Evolutionary conservation across 2,888 invertebrate genomes (phyloP), one percentile per base, ranked within the genome.

Genomic region (Apamea monoglypha): DNA sequence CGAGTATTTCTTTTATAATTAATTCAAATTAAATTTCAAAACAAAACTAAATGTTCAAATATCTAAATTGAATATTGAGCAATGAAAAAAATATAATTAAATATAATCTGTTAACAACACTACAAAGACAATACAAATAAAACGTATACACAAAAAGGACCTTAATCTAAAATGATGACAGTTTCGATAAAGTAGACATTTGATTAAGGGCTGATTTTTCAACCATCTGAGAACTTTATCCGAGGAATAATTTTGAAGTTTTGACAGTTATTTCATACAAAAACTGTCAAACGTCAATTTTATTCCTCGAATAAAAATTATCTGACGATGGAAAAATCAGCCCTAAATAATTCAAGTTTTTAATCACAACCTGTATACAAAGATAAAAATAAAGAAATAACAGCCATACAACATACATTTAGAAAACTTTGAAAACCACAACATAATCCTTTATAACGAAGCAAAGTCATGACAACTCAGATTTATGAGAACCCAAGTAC

Each of bases 21-120:
- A 73, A 73, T 83, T 66, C 53, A 70, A 79, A 64, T 47, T 68
- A 50, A n/a, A 77, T 77, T 68, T 74, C 14, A 61, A 61, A 63
- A 78, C 40, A 71, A 81, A 75, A 36, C 40, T 66, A 71, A 5
- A 76, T n/a, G 56, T 69, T 32, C 71, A 72, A 73, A 78, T 36
- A 70, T 76, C 59, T 47, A 68, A 69, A 63, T 68, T 61, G 10
- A 75, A 81, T 68, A 74, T 87, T 84, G 87, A 88, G 89, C 89
- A 88, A 86, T 44, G 47, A 61, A 50, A 76, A 77, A 44, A 36
- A 74, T 50, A 3, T 59, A 44, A 75, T 76, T 64, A 73, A 79
- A 72, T 32, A 71, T 73, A 59, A 50, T 64, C 36, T 32, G 56
- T 32, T 40, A 64, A 83, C n/a, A 61, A 71, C 16, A 67, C 7